Conservation (phyloP, 1,140 invertebrate species). For the Aleiodes sp. region DNA sequence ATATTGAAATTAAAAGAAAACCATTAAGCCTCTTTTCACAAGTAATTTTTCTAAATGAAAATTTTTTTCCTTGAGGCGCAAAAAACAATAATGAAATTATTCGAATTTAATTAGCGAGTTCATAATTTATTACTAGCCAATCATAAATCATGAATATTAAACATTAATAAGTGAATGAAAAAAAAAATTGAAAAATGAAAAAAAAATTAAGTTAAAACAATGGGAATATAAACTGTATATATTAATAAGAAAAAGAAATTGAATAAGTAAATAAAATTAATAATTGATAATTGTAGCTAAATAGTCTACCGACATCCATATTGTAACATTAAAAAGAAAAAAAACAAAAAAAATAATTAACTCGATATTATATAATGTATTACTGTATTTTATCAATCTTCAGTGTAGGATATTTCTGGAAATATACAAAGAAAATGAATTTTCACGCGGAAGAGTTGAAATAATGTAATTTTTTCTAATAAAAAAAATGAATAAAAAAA, state of each 20-base stretch:
- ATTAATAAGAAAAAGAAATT: neutral
- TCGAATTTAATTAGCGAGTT: constrained; percentile 7
- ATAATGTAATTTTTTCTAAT: neutral
- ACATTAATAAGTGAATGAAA: neutral
- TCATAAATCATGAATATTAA: constrained; percentile 4
- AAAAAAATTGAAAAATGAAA: neutral
- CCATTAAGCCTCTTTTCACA: too few species aligned
- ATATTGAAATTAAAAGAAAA: too few species aligned
- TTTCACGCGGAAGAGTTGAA: constrained; percentile 5
- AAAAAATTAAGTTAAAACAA: neutral
- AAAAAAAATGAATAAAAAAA: too few species aligned
- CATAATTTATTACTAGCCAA: constrained; percentile 23
- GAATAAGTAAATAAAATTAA: neutral
- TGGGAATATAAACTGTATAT: constrained; percentile 7
- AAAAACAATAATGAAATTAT: too few species aligned
- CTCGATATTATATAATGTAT: neutral
- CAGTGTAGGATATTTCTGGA: constrained; percentile 19
- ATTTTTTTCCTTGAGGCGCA: too few species aligned
- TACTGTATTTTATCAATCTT: constrained; percentile 18
- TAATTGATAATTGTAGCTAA: neutral
- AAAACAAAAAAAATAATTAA: neutral
- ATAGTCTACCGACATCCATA: neutral
- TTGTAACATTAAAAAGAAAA: neutral
- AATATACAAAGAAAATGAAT: constrained; percentile 17
- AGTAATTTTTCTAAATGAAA: too few species aligned